These are phyloP conservation scores for Corydoras maculifer DNA, from an alignment of 2,113 vertebrate species.

Conservation along the genomic window DNA sequence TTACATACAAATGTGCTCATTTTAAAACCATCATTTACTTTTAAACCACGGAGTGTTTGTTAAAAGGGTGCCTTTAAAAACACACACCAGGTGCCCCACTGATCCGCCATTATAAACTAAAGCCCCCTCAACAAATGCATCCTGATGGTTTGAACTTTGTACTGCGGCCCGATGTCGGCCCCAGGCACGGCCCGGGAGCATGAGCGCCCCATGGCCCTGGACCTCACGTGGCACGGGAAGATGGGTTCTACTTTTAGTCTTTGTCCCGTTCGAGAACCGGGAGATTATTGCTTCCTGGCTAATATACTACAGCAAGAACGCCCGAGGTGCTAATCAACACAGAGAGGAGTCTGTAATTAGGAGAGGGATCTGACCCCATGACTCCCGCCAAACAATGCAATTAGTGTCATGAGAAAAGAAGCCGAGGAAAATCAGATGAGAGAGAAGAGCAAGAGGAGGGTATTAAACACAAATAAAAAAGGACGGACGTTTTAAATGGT, in stretches of 20 bases:
- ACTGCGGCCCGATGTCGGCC: conserved; percentile 6
- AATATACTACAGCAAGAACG: conserved; percentile 35
- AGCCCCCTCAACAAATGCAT: conserved; percentile 14
- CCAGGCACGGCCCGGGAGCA: conserved; percentile 18
- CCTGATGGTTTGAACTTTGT: conserved; percentile 15
- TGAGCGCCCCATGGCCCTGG: conserved; percentile 7
- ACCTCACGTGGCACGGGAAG: conserved; percentile 6
- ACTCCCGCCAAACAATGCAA: conserved; percentile 40
- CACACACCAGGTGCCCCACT: conserved; percentile 1
- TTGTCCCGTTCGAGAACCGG: conserved; percentile 24
- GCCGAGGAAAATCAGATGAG: conserved; percentile 21
- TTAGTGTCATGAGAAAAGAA: conserved; percentile 39
- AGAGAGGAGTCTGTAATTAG: conserved; percentile 39
- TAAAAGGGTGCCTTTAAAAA: background rate
- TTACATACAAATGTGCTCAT: background rate
- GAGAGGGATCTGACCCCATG: conserved; percentile 39
- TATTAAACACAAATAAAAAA: too few relatives aligned
- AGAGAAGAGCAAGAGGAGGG: background rate
- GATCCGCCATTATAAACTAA: conserved; percentile 18
- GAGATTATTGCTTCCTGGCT: conserved; percentile 44
- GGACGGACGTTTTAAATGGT: too few relatives aligned
- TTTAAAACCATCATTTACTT: conserved; percentile 1
- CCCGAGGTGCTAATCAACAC: conserved; percentile 33
- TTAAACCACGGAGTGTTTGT: conserved; percentile 5
- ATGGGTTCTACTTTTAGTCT: conserved; percentile 27